Conservation (phyloP, 1,140 invertebrate genomes). For the Lerema accius region DNA sequence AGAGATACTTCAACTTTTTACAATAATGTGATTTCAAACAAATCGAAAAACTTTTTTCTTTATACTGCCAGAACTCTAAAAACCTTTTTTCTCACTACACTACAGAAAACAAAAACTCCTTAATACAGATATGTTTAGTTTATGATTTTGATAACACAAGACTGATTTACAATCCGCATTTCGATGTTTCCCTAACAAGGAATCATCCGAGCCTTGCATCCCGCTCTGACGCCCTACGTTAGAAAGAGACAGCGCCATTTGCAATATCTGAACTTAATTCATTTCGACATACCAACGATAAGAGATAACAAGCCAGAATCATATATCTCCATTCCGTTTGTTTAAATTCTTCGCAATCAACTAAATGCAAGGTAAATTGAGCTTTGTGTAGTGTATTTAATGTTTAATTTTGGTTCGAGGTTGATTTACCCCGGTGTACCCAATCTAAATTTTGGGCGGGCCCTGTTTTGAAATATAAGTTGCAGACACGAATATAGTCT, state of each 20-base stretch:
- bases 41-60: too few relatives aligned
- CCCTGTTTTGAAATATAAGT: slow-evolving; percentile 62
- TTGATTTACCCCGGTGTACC: slow-evolving; percentile 1
- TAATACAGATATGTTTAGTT: slow-evolving; percentile 18
- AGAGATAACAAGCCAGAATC: slow-evolving; percentile 37
- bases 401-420: slow-evolving; percentile 30
- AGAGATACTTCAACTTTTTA: too few relatives aligned
- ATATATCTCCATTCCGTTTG: slow-evolving; percentile 54
- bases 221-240: slow-evolving; percentile 13
- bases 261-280: slow-evolving; percentile 50
- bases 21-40: too few relatives aligned
- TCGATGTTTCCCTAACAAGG: slow-evolving; percentile 24
- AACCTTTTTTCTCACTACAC: not conserved
- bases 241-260: slow-evolving; percentile 35
- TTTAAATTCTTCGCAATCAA: slow-evolving; percentile 53
- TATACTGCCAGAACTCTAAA: too few relatives aligned
- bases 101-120: not conserved
- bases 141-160: slow-evolving; percentile 20
- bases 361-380: slow-evolving; percentile 28
- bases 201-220: slow-evolving; percentile 19
- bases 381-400: slow-evolving; percentile 35
- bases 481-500: slow-evolving; percentile 56
- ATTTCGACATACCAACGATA: slow-evolving; percentile 52
- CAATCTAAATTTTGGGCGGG: slow-evolving; percentile 70
- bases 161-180: slow-evolving; percentile 1